Conservation (phyloP, 2,888 invertebrate genomes). For the Oxytorus armatus region DNA sequence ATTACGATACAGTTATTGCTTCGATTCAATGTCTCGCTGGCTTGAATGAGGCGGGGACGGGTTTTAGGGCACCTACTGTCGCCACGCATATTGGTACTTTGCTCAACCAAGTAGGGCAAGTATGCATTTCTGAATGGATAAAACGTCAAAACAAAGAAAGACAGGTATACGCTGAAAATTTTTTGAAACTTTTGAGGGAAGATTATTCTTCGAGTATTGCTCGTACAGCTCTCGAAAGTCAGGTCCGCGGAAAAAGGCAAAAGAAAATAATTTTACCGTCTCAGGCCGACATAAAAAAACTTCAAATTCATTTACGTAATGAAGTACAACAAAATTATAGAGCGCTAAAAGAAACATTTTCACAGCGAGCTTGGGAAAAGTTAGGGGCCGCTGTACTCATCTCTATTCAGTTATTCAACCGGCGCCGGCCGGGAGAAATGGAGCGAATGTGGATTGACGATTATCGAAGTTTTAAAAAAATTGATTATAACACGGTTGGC, state of each 20-base stretch:
- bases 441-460: conserved; percentile 61
- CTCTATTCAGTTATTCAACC: conserved; percentile 67
- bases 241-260: conserved; percentile 37
- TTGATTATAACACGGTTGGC: conserved; percentile 42
- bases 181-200: conserved; percentile 57
- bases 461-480: conserved; percentile 46
- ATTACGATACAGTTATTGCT: conserved; percentile 50
- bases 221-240: conserved; percentile 59
- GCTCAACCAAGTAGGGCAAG: conserved; percentile 57
- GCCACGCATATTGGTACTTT: conserved; percentile 63
- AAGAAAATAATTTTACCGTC: conserved; percentile 48
- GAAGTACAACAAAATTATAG: conserved; percentile 24
- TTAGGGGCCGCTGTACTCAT: conserved; percentile 44
- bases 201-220: conserved; percentile 50
- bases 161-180: conserved; percentile 56
- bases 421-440: conserved; percentile 68
- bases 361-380: conserved; percentile 27
- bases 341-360: conserved; percentile 36
- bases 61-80: conserved; percentile 52
- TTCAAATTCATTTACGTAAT: conserved; percentile 45
- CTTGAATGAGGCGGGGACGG: conserved; percentile 34
- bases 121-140: conserved; percentile 60
- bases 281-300: conserved; percentile 52
- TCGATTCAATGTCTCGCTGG: conserved; percentile 62
- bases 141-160: conserved; percentile 52